phyloP scores from a whole-genome alignment of 2,888 invertebrate species.

The Trichopoda pennipes region DNA sequence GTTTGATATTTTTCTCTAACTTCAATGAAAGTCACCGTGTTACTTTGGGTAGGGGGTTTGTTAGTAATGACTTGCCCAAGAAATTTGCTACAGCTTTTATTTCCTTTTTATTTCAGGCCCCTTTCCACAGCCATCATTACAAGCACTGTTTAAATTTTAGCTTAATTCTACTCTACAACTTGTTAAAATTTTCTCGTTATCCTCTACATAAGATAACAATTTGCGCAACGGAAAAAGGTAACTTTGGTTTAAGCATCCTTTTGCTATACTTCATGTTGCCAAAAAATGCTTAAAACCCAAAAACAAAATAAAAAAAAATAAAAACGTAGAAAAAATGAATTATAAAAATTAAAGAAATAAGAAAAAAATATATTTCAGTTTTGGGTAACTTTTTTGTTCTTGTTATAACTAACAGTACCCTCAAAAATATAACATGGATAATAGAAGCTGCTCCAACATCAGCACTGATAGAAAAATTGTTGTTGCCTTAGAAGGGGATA shows the following conservation, averaged over 20 bases:
- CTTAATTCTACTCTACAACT: slow-evolving; percentile 11
- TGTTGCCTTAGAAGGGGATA: slow-evolving; percentile 30
- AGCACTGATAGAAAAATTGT: slow-evolving; percentile 47
- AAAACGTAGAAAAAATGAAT: slow-evolving; percentile 1
- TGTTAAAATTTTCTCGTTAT: slow-evolving; percentile 39
- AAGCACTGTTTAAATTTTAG: slow-evolving; percentile 12
- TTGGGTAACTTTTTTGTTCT: slow-evolving; percentile 37
- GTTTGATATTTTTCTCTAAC: slow-evolving; percentile 1
- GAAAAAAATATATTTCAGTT: slow-evolving; percentile 54
- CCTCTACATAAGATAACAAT: slow-evolving; percentile 64
- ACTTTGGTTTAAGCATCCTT: slow-evolving; percentile 68
- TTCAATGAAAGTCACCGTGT: slow-evolving; percentile 45
- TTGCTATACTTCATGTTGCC: slow-evolving; percentile 68
- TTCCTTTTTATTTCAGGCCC: slow-evolving; percentile 46
- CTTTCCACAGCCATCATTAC: background rate
- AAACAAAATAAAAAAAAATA: slow-evolving; percentile 21
- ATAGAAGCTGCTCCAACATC: slow-evolving; percentile 52
- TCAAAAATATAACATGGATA: slow-evolving; percentile 62
- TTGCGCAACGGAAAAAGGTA: slow-evolving; percentile 69
- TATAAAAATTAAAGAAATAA: slow-evolving; percentile 62
- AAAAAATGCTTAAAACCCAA: slow-evolving; percentile 55
- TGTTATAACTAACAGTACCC: slow-evolving; percentile 55
- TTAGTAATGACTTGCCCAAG: slow-evolving; percentile 56
- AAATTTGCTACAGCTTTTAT: slow-evolving; percentile 54
- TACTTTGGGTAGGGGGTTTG: background rate